phyloP scores from a whole-genome alignment of 2,113 vertebrate genomes.

The Xyliphius kryptos region DNA sequence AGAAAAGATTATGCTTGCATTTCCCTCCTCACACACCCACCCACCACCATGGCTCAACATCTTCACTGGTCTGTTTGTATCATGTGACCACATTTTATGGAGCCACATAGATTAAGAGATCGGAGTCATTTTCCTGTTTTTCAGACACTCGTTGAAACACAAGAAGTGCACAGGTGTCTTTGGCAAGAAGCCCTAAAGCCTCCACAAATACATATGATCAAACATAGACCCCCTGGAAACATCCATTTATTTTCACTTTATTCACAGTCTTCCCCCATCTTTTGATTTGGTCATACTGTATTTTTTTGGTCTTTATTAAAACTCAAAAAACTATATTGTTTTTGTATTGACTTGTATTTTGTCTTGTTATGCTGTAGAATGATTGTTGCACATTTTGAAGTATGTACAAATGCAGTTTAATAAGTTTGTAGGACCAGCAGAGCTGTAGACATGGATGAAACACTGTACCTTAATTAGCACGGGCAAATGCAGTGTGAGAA shows the following conservation, averaged over 20 bases:
- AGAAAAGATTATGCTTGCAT: slow-evolving; percentile 84
- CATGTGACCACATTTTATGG: slow-evolving; percentile 94
- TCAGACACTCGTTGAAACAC: slow-evolving; percentile 91
- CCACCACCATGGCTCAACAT: slow-evolving; percentile 70
- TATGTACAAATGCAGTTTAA: too few relatives aligned
- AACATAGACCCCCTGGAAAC: slow-evolving; percentile 52
- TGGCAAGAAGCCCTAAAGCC: slow-evolving; percentile 48
- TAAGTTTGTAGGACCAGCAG: slow-evolving; percentile 28
- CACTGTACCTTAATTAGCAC: slow-evolving; percentile 19
- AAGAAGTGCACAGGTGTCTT: slow-evolving; percentile 97
- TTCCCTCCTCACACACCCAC: slow-evolving; percentile 58
- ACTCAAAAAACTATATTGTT: too few relatives aligned
- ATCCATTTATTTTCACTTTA: background rate
- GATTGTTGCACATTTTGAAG: too few relatives aligned
- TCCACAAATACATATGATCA: slow-evolving; percentile 61
- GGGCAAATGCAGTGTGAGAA: slow-evolving; percentile 20
- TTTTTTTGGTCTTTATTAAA: too few relatives aligned
- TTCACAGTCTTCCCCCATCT: too few relatives aligned
- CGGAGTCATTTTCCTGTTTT: slow-evolving; percentile 96
- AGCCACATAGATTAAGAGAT: slow-evolving; percentile 99
- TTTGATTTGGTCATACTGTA: too few relatives aligned
- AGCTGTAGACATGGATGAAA: slow-evolving; percentile 12
- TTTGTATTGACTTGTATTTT: too few relatives aligned
- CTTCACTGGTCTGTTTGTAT: slow-evolving; percentile 81
- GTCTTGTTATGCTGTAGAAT: too few relatives aligned